Evolutionary conservation across 2,113 vertebrate genomes (phyloP), one percentile per base, ranked within the genome.

Genomic region (Lipophrys pholis): DNA sequence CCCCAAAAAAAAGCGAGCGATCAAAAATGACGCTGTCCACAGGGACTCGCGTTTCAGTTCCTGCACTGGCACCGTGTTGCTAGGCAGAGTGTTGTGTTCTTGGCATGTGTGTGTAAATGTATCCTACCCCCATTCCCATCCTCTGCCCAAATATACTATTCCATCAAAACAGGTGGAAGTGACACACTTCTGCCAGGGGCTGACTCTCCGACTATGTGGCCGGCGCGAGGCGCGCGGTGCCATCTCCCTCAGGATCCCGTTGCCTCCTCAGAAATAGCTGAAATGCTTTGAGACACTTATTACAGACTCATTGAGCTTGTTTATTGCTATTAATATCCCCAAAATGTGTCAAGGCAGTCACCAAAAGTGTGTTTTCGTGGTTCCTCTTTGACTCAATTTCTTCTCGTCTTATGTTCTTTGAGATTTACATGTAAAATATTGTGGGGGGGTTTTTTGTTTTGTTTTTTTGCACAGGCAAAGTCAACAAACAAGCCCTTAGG

Each of bases 141-240:
- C 74, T 73, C 89, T 84, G 84, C 88, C 89, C 88, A 90, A 90
- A 91, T 90, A 91, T 92, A 89, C 81, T 86, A 87, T 91, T 90
- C 89, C 87, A 91, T 89, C 85, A 92, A 92, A 92, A 90, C 91
- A 92, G 91, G 91, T 92, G 91, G 91, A 92, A 91, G 91, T 88
- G 87, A 91, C 89, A 91, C 84, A 89, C 89, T 90, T 90, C 86
- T 92, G 88, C 88, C 89, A 89, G 86, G 53, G 82, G 80, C 83
- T 83, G 85, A 85, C 86, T 87, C 75, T 80, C 60, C 7, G 56
- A 68, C 64, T 82, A 80, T 85, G 88, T 78, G 72, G 46, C 55
- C 73, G 53, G 67, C 3, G 55, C 48, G 10, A 64, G 77, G 77
- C 72, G 40, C 48, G 55, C 49, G 79, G 63, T 84, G 80, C 83